Conservation (phyloP, 1,140 invertebrate species). For the Triops cancriformis region DNA sequence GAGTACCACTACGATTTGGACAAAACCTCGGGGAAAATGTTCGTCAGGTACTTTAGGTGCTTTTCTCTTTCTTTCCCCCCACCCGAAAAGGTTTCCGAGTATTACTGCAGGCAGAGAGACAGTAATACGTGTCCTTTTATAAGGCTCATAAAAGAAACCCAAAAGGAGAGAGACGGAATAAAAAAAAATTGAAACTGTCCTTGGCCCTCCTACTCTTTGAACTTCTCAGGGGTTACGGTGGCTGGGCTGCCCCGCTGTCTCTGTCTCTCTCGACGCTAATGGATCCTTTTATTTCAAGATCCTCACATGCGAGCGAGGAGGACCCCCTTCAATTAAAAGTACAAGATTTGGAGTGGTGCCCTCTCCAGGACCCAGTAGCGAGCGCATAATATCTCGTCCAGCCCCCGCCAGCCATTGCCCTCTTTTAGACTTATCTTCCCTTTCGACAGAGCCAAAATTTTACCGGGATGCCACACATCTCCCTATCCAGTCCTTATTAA, state of each 20-base stretch:
- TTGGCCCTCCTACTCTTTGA: background rate
- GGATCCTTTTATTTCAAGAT: constrained; percentile 14
- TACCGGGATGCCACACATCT: background rate
- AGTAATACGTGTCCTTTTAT: constrained; percentile 10
- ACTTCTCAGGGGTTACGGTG: background rate
- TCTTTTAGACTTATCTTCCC: background rate
- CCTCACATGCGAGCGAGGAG: constrained; percentile 10
- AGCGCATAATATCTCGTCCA: constrained; percentile 9
- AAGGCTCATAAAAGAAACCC: constrained; percentile 1
- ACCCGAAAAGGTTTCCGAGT: background rate
- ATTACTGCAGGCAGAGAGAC: constrained; percentile 9
- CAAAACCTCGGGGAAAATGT: background rate
- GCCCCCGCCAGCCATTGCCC: background rate
- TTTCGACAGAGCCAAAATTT: background rate
- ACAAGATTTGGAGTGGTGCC: constrained; percentile 4
- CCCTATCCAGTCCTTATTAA: background rate
- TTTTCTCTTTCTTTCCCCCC: background rate
- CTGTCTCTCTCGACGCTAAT: constrained; percentile 5
- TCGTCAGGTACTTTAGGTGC: constrained; percentile 4
- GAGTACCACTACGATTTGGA: background rate
- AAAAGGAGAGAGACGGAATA: background rate
- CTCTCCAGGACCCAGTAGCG: background rate
- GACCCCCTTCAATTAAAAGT: constrained; percentile 13
- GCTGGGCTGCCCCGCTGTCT: background rate
- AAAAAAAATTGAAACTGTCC: background rate